Percentiles rank a stretch among this genome's conserved stretches.
phyloP scores from a whole-genome alignment of 2,797 vertebrate genomes.

The Gymnoscopelus braueri region DNA sequence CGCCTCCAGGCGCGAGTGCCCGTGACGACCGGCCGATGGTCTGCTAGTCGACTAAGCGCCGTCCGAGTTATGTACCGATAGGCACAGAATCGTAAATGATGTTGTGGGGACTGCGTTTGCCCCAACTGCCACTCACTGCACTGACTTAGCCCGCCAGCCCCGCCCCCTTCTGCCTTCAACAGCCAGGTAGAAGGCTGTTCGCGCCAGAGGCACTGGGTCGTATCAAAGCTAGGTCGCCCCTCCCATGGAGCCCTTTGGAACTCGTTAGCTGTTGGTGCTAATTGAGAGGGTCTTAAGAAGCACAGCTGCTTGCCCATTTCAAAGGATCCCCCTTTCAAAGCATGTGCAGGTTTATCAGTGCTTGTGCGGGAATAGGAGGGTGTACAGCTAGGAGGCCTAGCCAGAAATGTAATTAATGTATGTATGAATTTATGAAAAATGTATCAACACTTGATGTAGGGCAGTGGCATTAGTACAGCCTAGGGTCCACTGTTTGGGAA shows the following conservation, averaged over 20 bases:
- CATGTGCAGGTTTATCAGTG: constrained; percentile 26
- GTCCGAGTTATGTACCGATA: too few species aligned
- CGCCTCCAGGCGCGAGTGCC: too few species aligned
- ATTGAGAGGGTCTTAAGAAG: constrained; percentile 44
- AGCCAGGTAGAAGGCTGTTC: too few species aligned
- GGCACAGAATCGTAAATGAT: too few species aligned
- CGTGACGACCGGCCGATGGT: too few species aligned
- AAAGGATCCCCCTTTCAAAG: constrained; percentile 67
- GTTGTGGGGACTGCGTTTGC: too few species aligned
- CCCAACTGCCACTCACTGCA: too few species aligned
- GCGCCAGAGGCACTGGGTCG: constrained; percentile 23
- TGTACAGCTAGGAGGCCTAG: background rate
- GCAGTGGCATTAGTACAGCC: too few species aligned
- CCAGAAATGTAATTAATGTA: constrained; percentile 36
- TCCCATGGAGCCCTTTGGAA: constrained; percentile 39
- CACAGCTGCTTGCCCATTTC: constrained; percentile 72
- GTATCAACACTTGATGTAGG: background rate
- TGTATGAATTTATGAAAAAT: constrained; percentile 30
- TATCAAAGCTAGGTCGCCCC: constrained; percentile 42
- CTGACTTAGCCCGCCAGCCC: too few species aligned
- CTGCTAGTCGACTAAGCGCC: too few species aligned
- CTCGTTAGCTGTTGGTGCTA: constrained; percentile 53
- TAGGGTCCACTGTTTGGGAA: too few species aligned
- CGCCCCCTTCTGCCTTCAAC: too few species aligned
- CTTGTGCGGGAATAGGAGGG: constrained; percentile 40